Conservation (phyloP, 1,140 invertebrate species). For the Drosophila takahashii region DNA sequence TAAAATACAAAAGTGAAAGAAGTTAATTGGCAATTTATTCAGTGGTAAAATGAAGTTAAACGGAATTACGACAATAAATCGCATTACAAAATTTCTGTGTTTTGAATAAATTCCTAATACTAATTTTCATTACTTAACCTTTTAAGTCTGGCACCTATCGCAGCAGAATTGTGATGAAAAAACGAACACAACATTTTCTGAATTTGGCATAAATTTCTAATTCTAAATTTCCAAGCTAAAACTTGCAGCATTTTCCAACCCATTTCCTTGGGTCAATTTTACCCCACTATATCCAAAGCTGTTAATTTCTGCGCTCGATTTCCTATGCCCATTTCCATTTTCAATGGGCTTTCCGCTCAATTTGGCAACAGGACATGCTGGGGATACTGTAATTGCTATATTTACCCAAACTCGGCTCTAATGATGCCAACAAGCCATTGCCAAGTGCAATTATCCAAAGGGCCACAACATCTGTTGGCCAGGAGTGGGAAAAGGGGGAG, state of each 20-base stretch:
- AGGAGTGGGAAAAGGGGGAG: conserved; percentile 16
- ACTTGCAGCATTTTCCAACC: background rate
- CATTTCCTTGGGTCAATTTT: background rate
- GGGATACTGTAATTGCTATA: conserved; percentile 59
- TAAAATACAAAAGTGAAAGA: background rate
- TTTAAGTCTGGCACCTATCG: too few relatives aligned
- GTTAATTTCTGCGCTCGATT: background rate
- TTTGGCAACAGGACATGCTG: conserved; percentile 69
- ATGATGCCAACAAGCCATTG: conserved; percentile 71
- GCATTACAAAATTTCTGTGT: too few relatives aligned
- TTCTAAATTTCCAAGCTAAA: background rate
- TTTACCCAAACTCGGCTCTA: conserved; percentile 63
- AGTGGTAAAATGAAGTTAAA: too few relatives aligned
- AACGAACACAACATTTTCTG: too few relatives aligned
- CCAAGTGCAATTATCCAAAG: conserved; percentile 64
- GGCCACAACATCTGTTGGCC: conserved; percentile 37
- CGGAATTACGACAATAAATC: too few relatives aligned
- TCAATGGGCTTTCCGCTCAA: conserved; percentile 53
- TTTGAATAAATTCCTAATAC: too few relatives aligned
- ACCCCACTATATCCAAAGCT: background rate
- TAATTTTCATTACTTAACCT: too few relatives aligned
- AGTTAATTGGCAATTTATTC: background rate
- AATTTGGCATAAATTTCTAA: background rate
- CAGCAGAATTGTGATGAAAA: too few relatives aligned
- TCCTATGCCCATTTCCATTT: conserved; percentile 17